Percentiles rank a stretch among this genome's conserved stretches.
phyloP scores from a whole-genome alignment of 2,888 invertebrate genomes.

The Polia nebulosa region DNA sequence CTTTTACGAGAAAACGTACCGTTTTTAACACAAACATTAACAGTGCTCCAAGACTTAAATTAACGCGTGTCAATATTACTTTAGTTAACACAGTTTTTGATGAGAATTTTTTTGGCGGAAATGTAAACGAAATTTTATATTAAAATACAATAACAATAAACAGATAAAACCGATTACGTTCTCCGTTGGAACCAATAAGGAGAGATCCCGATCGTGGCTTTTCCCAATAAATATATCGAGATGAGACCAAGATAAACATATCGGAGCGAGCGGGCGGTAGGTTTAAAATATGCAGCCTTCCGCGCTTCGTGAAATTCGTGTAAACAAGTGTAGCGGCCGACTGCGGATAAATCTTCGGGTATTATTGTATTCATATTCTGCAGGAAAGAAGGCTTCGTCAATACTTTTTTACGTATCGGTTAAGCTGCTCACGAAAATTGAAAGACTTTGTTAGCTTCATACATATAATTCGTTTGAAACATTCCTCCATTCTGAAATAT shows the following conservation, averaged over 20 bases:
- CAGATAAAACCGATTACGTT: slow-evolving; percentile 79
- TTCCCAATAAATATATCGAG: slow-evolving; percentile 88
- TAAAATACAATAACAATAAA: slow-evolving; percentile 78
- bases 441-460: slow-evolving; percentile 66
- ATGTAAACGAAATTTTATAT: slow-evolving; percentile 64
- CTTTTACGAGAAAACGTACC: slow-evolving; percentile 70
- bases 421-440: slow-evolving; percentile 70
- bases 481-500: slow-evolving; percentile 57
- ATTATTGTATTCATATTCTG: slow-evolving; percentile 81
- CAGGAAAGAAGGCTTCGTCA: slow-evolving; percentile 69
- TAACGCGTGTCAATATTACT: slow-evolving; percentile 56
- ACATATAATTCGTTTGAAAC: slow-evolving; percentile 57
- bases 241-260: slow-evolving; percentile 89
- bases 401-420: slow-evolving; percentile 72
- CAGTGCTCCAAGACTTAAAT: slow-evolving; percentile 57
- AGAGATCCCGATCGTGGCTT: slow-evolving; percentile 82
- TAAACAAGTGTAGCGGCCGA: slow-evolving; percentile 83
- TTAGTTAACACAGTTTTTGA: slow-evolving; percentile 56
- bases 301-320: slow-evolving; percentile 84
- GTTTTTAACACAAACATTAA: slow-evolving; percentile 58
- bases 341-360: slow-evolving; percentile 80
- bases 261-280: slow-evolving; percentile 80
- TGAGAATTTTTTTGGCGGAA: slow-evolving; percentile 60
- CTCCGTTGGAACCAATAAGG: slow-evolving; percentile 81
- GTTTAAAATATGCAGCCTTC: slow-evolving; percentile 88